These are phyloP conservation scores for Atlantisia rogersi DNA, from an alignment of 2,113 vertebrate genomes.

Conservation along the genomic window DNA sequence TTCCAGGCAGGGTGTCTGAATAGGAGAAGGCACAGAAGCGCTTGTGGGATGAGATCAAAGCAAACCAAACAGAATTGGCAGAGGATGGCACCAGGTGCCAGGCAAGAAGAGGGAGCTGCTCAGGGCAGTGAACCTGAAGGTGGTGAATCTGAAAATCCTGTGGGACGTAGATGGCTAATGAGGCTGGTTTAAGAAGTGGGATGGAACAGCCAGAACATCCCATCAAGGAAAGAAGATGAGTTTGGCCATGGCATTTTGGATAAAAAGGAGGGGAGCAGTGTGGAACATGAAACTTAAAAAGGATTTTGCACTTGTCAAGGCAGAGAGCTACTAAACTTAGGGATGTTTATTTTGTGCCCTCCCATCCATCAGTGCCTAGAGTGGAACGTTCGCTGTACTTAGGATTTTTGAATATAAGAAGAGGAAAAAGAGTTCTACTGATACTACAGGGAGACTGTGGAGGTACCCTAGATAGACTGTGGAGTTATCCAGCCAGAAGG, in stretches of 20 bases:
- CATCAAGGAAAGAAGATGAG: background rate
- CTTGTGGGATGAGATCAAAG: background rate
- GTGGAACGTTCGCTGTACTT: background rate
- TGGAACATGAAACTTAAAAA: background rate
- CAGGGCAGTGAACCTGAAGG: background rate
- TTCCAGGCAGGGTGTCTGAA: background rate
- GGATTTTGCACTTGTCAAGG: background rate
- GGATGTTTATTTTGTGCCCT: background rate
- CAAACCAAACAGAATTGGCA: background rate
- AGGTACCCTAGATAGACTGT: background rate
- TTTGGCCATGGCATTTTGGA: background rate
- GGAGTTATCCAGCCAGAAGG: background rate
- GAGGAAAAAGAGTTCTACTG: background rate
- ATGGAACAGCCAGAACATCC: background rate
- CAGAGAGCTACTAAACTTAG: background rate
- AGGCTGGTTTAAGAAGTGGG: background rate
- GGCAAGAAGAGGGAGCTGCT: background rate
- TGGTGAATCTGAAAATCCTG: background rate
- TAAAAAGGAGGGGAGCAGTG: background rate
- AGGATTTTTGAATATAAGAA: background rate
- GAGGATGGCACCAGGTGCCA: background rate
- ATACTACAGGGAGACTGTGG: background rate
- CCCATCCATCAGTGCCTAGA: background rate
- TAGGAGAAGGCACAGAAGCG: background rate
- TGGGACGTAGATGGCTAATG: background rate